Evolutionary conservation across 2,113 vertebrate genomes (phyloP), one percentile per base, ranked within the genome.

Genomic region (Tachycineta bicolor): DNA sequence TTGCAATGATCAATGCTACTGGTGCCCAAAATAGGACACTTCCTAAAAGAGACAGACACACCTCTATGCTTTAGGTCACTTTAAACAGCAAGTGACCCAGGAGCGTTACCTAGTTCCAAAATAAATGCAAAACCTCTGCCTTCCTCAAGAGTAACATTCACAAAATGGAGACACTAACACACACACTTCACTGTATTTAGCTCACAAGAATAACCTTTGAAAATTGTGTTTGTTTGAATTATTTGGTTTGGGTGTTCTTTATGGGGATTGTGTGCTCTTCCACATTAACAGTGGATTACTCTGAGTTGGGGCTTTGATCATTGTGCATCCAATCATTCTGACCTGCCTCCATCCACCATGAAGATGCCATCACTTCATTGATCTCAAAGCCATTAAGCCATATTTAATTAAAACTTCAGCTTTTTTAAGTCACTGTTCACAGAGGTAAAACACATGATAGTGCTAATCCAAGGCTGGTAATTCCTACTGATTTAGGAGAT

Each of bases 101-200:
- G 12, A 56, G 56, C 1, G 6, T 19, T 31, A 63, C 2, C 21
- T 14, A 46, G 50, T 19, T 88, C 56, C 67, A 78, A 73, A 70
- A 79, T 1, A 13, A 18, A 26, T 3, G 14, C 19, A 26, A 11
- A 86, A 50, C 34, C 14, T 83, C 71, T 63, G 39, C 20, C 64
- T 69, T 56, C 28, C 43, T 74, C 46, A 65, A 67, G 28, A 67
- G 28, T 20, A 60, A 62, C 46, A 33, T 23, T 76, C 86, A 89
- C 68, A 92, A 90, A 85, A 93, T 89, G 82, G 91, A 89, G 95
- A 68, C 91, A 90, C 33, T 41, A 55, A 55, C 31, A 89, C 10
- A 60, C 6, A 59, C 19, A 41, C 31, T 58, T 78, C 25, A 63
- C 4, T 63, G 28, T 21, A 60, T n/a, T 43, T 26, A 53, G 43